These are phyloP conservation scores for Mormyrus hasselquistii DNA, from an alignment of 2,797 vertebrate species.

Conservation along the genomic window DNA sequence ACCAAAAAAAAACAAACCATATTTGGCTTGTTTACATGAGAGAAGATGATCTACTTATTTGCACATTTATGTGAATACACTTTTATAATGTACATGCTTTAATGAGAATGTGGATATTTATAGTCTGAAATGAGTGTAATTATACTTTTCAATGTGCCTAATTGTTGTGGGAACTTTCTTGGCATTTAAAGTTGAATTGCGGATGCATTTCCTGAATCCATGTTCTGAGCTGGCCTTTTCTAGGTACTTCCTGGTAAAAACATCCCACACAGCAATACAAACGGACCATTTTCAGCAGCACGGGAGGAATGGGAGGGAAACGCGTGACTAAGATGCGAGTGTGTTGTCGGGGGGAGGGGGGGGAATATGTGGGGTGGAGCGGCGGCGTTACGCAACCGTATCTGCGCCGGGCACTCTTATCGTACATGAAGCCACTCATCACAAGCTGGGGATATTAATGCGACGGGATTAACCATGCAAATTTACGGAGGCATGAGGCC, in stretches of 20 bases:
- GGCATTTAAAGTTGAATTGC: not conserved
- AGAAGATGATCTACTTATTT: not conserved
- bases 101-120: not conserved
- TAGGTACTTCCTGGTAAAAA: slow-evolving; percentile 27
- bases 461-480: slow-evolving; percentile 15
- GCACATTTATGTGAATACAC: not conserved
- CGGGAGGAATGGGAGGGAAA: slow-evolving; percentile 35
- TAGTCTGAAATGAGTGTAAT: not conserved
- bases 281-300: slow-evolving; percentile 37
- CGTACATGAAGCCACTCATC: slow-evolving; percentile 30
- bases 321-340: slow-evolving; percentile 33
- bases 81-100: not conserved
- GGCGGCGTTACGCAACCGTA: slow-evolving; percentile 26
- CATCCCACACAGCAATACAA: slow-evolving; percentile 42
- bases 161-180: not conserved
- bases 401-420: slow-evolving; percentile 33
- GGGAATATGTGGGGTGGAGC: slow-evolving; percentile 20
- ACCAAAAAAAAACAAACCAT: not conserved
- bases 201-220: slow-evolving; percentile 14
- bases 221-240: slow-evolving; percentile 32
- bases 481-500: slow-evolving; percentile 16
- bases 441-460: slow-evolving; percentile 14
- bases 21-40: not conserved
- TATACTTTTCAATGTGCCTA: not conserved
- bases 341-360: slow-evolving; percentile 25